A percentile compares a stretch with the other conserved stretches of the same genome.
These are phyloP conservation scores for Chiloscyllium punctatum DNA, from an alignment of 2,797 vertebrate species.

Conservation along the genomic window DNA sequence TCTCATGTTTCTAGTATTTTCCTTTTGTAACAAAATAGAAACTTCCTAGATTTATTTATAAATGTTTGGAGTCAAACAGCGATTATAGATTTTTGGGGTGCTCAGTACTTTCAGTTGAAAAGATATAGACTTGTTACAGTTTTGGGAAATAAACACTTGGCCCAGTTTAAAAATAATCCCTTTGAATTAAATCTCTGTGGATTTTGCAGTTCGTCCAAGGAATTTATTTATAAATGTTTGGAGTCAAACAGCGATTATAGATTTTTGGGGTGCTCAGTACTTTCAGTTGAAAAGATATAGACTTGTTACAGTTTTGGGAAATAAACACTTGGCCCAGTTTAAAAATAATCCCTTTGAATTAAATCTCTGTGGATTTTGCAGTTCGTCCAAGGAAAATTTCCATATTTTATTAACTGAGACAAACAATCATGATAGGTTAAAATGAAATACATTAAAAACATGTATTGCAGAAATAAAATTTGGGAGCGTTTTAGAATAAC, in stretches of 20 bases:
- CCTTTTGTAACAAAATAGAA: not conserved
- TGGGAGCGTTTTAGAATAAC: not conserved
- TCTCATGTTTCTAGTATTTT: not conserved
- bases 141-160: not conserved
- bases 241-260: not conserved
- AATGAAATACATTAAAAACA: not conserved
- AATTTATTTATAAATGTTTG: not conserved
- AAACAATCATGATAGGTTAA: not conserved
- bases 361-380: not conserved
- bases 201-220: not conserved
- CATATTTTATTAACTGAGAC: not conserved
- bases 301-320: not conserved
- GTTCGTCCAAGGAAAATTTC: not conserved
- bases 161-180: not conserved
- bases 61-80: not conserved
- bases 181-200: not conserved
- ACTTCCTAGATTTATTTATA: not conserved
- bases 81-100: not conserved
- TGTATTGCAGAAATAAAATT: conserved; percentile 1
- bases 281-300: not conserved
- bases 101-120: not conserved
- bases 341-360: not conserved
- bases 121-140: not conserved
- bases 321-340: not conserved
- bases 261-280: not conserved